A percentile compares a stretch with the other conserved stretches of the same genome.
Evolutionary conservation across 2,888 invertebrate genomes (phyloP).

Genomic region (Dasysyrphus albostriatus): DNA sequence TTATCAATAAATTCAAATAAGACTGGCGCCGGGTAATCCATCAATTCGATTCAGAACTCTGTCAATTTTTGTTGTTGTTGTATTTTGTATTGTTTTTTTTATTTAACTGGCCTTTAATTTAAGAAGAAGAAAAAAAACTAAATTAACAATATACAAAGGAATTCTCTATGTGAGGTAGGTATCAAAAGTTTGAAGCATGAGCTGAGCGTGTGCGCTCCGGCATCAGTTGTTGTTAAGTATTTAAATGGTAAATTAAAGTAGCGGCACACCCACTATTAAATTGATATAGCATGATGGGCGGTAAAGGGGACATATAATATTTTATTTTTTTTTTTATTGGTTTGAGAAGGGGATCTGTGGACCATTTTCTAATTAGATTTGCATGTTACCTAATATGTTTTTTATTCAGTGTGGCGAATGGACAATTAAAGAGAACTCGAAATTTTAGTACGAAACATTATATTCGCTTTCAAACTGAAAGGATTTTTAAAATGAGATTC

Average conservation of each 20-base stretch:
- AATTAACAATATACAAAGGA: slow-evolving; percentile 35
- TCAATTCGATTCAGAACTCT: slow-evolving; percentile 74
- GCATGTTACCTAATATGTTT: background rate
- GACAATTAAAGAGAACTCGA: background rate
- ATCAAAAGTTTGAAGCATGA: slow-evolving; percentile 2
- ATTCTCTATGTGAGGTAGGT: slow-evolving; percentile 33
- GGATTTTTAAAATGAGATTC: background rate
- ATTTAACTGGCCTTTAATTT: slow-evolving; percentile 29
- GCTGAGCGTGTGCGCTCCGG: slow-evolving; percentile 29
- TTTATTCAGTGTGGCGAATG: slow-evolving; percentile 10
- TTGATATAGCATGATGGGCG: slow-evolving; percentile 28
- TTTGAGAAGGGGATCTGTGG: slow-evolving; percentile 1
- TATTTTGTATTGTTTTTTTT: slow-evolving; percentile 24
- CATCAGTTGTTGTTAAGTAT: slow-evolving; percentile 34
- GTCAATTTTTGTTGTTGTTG: slow-evolving; percentile 63
- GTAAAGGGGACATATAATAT: slow-evolving; percentile 4
- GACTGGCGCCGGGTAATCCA: slow-evolving; percentile 77
- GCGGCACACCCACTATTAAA: slow-evolving; percentile 68
- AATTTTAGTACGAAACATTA: background rate
- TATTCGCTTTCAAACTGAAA: background rate
- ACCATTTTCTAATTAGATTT: slow-evolving; percentile 22
- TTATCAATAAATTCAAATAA: slow-evolving; percentile 76
- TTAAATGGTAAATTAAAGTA: slow-evolving; percentile 69
- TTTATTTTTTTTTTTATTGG: background rate
- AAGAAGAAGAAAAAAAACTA: background rate